phyloP scores from a whole-genome alignment of 1,140 invertebrate species.

The Drosophila baimaii region DNA sequence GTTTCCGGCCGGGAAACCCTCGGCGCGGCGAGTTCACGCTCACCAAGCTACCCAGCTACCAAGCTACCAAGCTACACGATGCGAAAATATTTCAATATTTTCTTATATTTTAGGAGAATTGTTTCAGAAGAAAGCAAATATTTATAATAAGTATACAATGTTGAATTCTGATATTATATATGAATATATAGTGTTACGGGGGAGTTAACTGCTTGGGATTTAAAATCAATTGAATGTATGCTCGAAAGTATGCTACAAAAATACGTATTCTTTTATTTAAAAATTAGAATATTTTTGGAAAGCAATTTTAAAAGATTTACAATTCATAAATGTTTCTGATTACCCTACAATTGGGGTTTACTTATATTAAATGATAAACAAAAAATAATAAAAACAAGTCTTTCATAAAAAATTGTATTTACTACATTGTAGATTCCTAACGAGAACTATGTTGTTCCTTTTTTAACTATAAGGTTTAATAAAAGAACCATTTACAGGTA shows the following conservation, averaged over 20 bases:
- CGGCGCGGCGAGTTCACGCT: conserved; percentile 12
- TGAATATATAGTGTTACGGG: neutral
- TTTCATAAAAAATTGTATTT: too few species aligned
- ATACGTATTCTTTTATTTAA: too few species aligned
- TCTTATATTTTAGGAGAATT: neutral
- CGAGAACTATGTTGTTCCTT: too few species aligned
- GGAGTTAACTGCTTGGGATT: neutral
- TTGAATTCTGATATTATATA: neutral
- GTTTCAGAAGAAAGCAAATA: neutral
- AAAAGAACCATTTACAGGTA: too few species aligned
- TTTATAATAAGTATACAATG: neutral
- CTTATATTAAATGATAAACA: too few species aligned
- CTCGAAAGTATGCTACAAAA: neutral
- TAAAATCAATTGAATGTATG: neutral
- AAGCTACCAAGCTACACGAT: neutral
- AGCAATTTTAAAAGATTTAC: too few species aligned
- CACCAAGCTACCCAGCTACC: conserved; percentile 1
- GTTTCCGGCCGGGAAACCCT: conserved; percentile 53
- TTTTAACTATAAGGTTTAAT: too few species aligned
- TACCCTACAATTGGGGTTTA: too few species aligned
- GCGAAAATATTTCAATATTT: neutral
- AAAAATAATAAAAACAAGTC: too few species aligned
- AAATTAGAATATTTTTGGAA: too few species aligned
- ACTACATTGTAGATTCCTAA: too few species aligned
- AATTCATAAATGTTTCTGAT: too few species aligned